Evolutionary conservation across 1,140 invertebrate species (phyloP).

Genomic region (Drosophila trapezifrons): DNA sequence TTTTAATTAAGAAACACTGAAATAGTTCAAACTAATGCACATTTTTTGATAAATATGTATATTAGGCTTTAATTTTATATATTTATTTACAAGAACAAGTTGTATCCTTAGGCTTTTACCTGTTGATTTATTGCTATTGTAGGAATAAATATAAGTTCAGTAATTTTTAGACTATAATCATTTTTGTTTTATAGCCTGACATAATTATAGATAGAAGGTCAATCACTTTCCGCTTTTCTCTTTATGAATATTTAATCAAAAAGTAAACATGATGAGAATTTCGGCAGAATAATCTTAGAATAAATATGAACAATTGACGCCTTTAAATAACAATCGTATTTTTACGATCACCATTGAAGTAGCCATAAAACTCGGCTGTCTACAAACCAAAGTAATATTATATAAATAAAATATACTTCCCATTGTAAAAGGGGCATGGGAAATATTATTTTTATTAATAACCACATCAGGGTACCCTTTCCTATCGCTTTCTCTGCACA

Average conservation of each 20-base stretch:
- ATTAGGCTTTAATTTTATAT: neutral
- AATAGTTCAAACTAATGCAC: too few relatives aligned
- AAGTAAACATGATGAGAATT: neutral
- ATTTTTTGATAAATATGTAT: neutral
- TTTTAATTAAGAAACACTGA: neutral
- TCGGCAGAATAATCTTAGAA: neutral
- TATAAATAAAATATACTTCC: conserved; percentile 1
- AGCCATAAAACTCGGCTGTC: neutral
- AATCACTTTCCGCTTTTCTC: too few relatives aligned
- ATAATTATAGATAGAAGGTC: neutral
- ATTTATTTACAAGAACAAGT: too few relatives aligned
- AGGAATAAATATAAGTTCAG: neutral
- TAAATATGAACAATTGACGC: conserved; percentile 15
- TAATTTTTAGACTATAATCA: neutral
- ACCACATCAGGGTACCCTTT: neutral
- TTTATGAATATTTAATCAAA: neutral
- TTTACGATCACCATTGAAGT: neutral
- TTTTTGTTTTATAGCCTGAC: neutral
- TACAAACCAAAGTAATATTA: neutral
- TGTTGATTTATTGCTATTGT: neutral
- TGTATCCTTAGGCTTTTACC: neutral
- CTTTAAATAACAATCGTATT: neutral
- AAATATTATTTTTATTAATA: neutral
- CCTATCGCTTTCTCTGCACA: conserved; percentile 8
- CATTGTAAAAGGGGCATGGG: too few relatives aligned